Evolutionary conservation across 2,113 vertebrate species (phyloP), one percentile per base, ranked within the genome.

Genomic region (Halichoeres trimaculatus): DNA sequence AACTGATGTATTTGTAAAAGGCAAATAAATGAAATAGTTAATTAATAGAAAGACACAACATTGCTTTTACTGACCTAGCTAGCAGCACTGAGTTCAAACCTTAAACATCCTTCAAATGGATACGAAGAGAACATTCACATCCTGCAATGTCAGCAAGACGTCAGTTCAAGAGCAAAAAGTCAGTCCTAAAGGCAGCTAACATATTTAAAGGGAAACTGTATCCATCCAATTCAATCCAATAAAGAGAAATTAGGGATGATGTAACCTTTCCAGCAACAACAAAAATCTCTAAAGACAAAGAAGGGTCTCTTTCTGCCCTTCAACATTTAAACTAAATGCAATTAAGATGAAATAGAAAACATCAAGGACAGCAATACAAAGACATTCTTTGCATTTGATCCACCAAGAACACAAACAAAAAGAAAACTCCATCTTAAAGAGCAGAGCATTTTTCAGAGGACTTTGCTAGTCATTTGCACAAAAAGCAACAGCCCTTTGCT

Each of bases 331-430:
- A 76, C 76, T 56, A 74, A 40, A 57, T 23, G 1, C 6, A 5
- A 50, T 69, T 59, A 13, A 35, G 72, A 76, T 56, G 70, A 40
- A 58, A 20, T 23, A 59, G 13, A 70, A 66, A 80, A 65, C 19
- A 57, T 62, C n/a, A 50, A 38, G 38, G 50, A 57, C n/a, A 48
- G 19, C 13, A 17, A 17, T 0, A 36, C 52, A 11, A 45, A 26
- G 1, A 47, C 26, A 70, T 5, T 36, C 3, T 35, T 40, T 51
- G 69, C 52, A 58, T 81, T 36, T 48, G 43, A 36, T 23, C 9
- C 57, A 58, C 63, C 36, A 62, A 50, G 36, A 19, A 64, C 23
- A 45, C 11, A 45, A 4, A 26, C 0, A 30, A 51, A 56, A 30
- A 35, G 12, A 13, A 3, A 55, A 35, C n/a, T 10, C 26, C 55